Conservation (phyloP, 64 coral and sea anemone species). For the Hydrozoanthus tunicans region DNA sequence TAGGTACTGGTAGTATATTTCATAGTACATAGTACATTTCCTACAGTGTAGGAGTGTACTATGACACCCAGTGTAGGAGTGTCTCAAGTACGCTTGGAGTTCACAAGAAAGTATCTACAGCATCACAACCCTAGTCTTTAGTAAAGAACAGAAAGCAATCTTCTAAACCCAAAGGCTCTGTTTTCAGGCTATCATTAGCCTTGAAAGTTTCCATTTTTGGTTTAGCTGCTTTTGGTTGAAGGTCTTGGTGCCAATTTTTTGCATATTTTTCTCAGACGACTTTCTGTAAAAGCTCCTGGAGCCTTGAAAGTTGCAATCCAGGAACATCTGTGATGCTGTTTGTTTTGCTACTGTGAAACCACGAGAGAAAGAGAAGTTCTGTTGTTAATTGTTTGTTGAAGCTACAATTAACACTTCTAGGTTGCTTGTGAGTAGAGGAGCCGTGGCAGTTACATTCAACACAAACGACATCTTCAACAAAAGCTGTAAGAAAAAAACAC, state of each 20-base stretch:
- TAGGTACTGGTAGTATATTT: too few relatives aligned
- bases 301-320: slow-evolving; percentile 10
- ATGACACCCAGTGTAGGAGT: background rate
- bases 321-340: slow-evolving; percentile 6
- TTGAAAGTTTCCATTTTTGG: background rate
- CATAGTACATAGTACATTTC: too few relatives aligned
- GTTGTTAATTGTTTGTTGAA: background rate
- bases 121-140: background rate
- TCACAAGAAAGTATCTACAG: background rate
- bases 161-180: background rate
- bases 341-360: slow-evolving; percentile 22
- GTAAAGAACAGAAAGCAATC: background rate
- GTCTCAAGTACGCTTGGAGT: background rate
- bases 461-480: background rate
- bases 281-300: slow-evolving; percentile 1
- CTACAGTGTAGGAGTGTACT: too few relatives aligned
- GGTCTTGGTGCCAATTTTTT: background rate
- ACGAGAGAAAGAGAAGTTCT: slow-evolving; percentile 30
- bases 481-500: slow-evolving; percentile 1
- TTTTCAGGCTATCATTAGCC: background rate
- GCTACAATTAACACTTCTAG: background rate
- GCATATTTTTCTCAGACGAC: background rate
- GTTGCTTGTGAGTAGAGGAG: background rate
- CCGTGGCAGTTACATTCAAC: background rate
- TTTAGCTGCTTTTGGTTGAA: background rate